Evolutionary conservation across 1,140 invertebrate genomes (phyloP), one percentile per base, ranked within the genome.

Genomic region (Bicyclus anynana): DNA sequence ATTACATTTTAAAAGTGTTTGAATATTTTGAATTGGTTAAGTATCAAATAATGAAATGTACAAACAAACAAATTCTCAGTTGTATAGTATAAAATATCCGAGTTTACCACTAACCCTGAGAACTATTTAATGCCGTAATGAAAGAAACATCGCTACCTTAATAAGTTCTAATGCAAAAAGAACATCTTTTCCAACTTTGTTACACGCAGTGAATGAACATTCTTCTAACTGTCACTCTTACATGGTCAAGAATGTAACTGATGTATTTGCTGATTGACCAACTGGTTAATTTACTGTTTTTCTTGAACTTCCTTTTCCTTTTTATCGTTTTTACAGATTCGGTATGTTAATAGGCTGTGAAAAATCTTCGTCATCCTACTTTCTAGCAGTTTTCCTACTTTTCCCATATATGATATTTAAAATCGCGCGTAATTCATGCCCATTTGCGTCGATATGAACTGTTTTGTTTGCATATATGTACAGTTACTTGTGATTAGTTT

Each of bases 161-260:
- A 20, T 44, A 44, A 9, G 18, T 44, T 20, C 18, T 44, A 44
- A 17, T 6, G 40, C 16, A 23, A 40, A 20, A 52, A 26, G 18
- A 27, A 18, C 7, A 27, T 42, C 16, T 53, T 44, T 38, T 23
- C 6, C 5, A 14, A 26, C 4, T 23, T 44, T 27, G 14, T 38
- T 29, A 23, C 10, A 26, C 26, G n/a, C 38, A 14, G 38, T 53
- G 51, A 53, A 53, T 53, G 51, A 53, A 53, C 37, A 44, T 44
- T 44, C 40, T 44, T 44, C 20, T 44, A 44, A 44, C 40, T 44
- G 40, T 44, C 10, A 44, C 10, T 12, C 40, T 18, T 20, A 44
- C 20, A 44, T 44, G 40, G 40, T 2, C 18, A 44, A 44, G 40
- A 44, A 44, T 44, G 40, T 20, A 42, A 42, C 2, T 2, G 18